Evolutionary conservation across 2,113 vertebrate species (phyloP).

Genomic region (Atractosteus spatula): DNA sequence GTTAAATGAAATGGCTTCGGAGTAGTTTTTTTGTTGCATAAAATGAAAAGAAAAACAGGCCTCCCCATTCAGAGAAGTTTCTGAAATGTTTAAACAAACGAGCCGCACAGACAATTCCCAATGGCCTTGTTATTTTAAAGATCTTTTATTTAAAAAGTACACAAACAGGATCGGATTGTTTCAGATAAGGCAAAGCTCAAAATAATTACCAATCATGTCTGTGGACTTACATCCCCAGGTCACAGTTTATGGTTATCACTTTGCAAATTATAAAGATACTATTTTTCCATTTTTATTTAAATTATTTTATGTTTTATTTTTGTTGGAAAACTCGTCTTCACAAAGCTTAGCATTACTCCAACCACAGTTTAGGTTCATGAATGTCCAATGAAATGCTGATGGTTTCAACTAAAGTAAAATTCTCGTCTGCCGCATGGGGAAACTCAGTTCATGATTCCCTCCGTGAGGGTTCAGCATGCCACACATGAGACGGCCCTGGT

Average conservation of each 20-base stretch:
- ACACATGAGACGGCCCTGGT: constrained; percentile 59
- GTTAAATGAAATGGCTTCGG: constrained; percentile 19
- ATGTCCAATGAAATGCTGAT: constrained; percentile 74
- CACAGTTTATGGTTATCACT: constrained; percentile 84
- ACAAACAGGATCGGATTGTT: constrained; percentile 80
- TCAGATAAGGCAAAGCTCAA: constrained; percentile 87
- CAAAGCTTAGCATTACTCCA: constrained; percentile 69
- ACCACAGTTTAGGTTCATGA: constrained; percentile 76
- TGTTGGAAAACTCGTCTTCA: constrained; percentile 47
- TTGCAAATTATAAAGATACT: constrained; percentile 82
- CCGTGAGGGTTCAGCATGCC: constrained; percentile 72
- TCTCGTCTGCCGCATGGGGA: constrained; percentile 71
- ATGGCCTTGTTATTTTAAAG: constrained; percentile 69
- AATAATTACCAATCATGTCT: constrained; percentile 77
- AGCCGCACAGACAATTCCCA: constrained; percentile 23
- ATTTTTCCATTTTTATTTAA: constrained; percentile 45
- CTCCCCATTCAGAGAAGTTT: not conserved
- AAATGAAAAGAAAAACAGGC: constrained; percentile 17
- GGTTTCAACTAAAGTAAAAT: constrained; percentile 67
- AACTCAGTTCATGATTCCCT: constrained; percentile 72
- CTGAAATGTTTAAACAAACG: not conserved
- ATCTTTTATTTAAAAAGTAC: constrained; percentile 99
- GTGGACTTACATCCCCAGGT: constrained; percentile 74
- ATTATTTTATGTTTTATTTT: constrained; percentile 21
- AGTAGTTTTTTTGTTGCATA: constrained; percentile 15